Conservation (phyloP, 1,140 invertebrate species). For the Cyclina sinensis region DNA sequence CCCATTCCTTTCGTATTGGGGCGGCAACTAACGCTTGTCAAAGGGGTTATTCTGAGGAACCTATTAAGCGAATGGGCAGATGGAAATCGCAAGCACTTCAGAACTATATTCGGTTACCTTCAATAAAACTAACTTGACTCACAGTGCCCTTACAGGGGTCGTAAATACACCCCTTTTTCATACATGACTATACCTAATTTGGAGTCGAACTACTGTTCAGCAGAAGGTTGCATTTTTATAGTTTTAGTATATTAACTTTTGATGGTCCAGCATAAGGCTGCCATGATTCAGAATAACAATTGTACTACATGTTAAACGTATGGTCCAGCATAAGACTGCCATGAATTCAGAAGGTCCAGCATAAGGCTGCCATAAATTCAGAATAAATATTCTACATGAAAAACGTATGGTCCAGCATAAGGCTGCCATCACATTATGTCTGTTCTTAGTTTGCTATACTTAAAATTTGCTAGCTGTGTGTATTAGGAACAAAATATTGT, state of each 20-base stretch:
- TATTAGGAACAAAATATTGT: too few species aligned
- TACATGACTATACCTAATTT: background rate
- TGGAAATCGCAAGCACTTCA: constrained; percentile 23
- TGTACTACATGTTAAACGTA: background rate
- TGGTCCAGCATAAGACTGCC: background rate
- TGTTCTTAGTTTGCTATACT: too few species aligned
- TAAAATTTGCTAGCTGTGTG: too few species aligned
- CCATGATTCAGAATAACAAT: background rate
- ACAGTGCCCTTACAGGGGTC: background rate
- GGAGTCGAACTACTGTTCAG: background rate
- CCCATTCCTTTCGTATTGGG: constrained; percentile 25
- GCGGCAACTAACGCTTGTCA: background rate
- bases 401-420: background rate
- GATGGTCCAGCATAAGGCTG: constrained; percentile 10
- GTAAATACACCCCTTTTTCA: background rate
- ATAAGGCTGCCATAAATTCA: background rate
- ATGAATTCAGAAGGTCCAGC: background rate
- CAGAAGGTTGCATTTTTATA: constrained; percentile 8
- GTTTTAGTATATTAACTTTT: background rate
- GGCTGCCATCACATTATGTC: too few species aligned
- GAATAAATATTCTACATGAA: background rate
- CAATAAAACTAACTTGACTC: background rate
- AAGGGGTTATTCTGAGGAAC: background rate
- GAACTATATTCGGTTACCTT: constrained; percentile 21
- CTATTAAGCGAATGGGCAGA: background rate